These are phyloP conservation scores for Scaptomyza parva DNA, from an alignment of 2,888 invertebrate species.

Conservation along the genomic window DNA sequence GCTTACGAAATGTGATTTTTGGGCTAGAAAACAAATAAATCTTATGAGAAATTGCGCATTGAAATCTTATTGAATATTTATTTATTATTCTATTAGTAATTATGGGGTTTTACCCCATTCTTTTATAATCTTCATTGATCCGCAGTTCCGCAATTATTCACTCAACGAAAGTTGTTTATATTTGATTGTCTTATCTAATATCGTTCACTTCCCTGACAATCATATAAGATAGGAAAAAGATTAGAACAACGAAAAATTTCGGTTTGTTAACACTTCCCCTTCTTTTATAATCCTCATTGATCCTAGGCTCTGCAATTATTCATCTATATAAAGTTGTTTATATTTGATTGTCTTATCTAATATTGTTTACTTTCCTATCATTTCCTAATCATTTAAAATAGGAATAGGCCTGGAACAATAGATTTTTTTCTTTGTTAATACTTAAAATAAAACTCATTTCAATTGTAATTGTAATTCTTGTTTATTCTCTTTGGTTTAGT, in stretches of 20 bases:
- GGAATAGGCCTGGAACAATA: not conserved
- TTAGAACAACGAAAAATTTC: not conserved
- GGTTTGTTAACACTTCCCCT: not conserved
- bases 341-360: not conserved
- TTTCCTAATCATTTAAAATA: not conserved
- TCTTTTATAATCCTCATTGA: not conserved
- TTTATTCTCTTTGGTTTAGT: slow-evolving; percentile 44
- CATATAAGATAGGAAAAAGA: not conserved
- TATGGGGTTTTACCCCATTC: not conserved
- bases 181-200: not conserved
- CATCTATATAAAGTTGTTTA: not conserved
- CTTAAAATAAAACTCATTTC: not conserved
- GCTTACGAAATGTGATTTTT: slow-evolving; percentile 11
- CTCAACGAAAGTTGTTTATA: not conserved
- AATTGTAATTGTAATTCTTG: slow-evolving; percentile 16
- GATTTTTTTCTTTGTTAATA: not conserved
- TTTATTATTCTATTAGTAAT: not conserved
- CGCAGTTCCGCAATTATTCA: not conserved
- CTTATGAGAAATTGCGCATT: not conserved
- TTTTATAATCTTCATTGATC: not conserved
- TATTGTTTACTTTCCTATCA: not conserved
- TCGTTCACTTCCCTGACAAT: not conserved
- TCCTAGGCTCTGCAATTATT: not conserved
- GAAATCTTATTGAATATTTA: slow-evolving; percentile 2
- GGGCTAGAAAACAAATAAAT: not conserved